These are phyloP conservation scores for Tethea ocularis DNA, from an alignment of 2,888 invertebrate genomes.

Conservation along the genomic window DNA sequence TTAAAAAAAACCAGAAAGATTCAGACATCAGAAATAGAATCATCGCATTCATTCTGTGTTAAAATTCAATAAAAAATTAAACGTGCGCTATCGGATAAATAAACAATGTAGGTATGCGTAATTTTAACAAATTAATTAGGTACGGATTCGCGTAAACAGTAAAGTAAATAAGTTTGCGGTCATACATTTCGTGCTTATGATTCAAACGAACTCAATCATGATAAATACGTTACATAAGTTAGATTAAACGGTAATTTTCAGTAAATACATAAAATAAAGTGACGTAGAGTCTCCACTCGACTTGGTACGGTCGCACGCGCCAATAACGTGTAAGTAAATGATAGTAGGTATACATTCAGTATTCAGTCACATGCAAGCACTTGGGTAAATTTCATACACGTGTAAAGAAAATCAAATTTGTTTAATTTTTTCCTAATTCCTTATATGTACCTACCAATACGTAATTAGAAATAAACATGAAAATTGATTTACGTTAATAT, in stretches of 20 bases:
- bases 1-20: too few species aligned
- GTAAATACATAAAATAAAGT: constrained; percentile 9
- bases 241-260: constrained; percentile 8
- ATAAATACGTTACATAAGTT: not conserved
- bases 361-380: constrained; percentile 20
- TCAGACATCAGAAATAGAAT: too few species aligned
- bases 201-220: not conserved
- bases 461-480: not conserved
- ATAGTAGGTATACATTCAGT: constrained; percentile 24
- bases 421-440: constrained; percentile 18
- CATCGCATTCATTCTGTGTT: not conserved
- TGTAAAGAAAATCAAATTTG: constrained; percentile 31
- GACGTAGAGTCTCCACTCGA: constrained; percentile 20
- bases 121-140: constrained; percentile 1
- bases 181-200: not conserved
- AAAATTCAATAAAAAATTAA: not conserved
- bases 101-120: not conserved
- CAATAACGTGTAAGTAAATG: constrained; percentile 22
- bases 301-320: constrained; percentile 17
- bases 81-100: not conserved
- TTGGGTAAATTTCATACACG: constrained; percentile 31
- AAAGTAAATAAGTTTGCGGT: not conserved
- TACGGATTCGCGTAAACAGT: constrained; percentile 1
- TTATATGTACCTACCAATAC: not conserved
- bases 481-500: too few species aligned